Evolutionary conservation across 2,113 vertebrate genomes (phyloP), one percentile per base, ranked within the genome.

Genomic region (Ciconia stormi): DNA sequence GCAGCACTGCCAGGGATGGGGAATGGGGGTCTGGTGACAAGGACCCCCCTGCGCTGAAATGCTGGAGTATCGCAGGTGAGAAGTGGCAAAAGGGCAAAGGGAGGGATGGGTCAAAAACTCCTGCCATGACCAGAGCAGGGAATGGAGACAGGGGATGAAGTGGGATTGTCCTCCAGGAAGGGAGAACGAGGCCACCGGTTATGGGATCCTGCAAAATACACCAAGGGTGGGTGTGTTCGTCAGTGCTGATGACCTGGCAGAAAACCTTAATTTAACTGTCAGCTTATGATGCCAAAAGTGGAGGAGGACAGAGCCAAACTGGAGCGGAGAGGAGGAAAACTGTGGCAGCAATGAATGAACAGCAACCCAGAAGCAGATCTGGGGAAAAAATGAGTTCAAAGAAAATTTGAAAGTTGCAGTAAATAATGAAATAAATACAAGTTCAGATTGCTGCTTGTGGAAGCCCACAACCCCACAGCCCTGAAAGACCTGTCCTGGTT

Each of bases 51-150:
- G 1, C 6, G 1, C 10, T 42, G 49, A 52, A 85, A 47, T 38
- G 36, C 16, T 61, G 80, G 47, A 65, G 47, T 56, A 22, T 19
- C 76, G 38, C 18, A 61, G 52, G 38, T 63, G 40, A 69, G 55
- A n/a, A 80, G 55, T 9, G 69, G 29, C 29, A 80, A 72, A 69
- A 81, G 2, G 26, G 46, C 11, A n/a, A 81, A 86, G 46, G 67
- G 46, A 83, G 8, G 7, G 26, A 56, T 3, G 27, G 27, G 18
- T 91, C 40, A 44, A 47, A 91, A 56, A 59, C 10, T 66, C 30
- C 81, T 77, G 30, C 40, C 0, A 0, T 20, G 20, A 7, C 53
- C 14, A 46, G 19, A 69, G 49, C 53, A n/a, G 36, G 0, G 1
- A 58, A 63, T 49, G 29, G 30, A 59, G 81, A 62, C 0, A 5